Base-by-base conservation (phyloP, 2,113 vertebrate species). In the Galeopterus variegatus region DNA sequence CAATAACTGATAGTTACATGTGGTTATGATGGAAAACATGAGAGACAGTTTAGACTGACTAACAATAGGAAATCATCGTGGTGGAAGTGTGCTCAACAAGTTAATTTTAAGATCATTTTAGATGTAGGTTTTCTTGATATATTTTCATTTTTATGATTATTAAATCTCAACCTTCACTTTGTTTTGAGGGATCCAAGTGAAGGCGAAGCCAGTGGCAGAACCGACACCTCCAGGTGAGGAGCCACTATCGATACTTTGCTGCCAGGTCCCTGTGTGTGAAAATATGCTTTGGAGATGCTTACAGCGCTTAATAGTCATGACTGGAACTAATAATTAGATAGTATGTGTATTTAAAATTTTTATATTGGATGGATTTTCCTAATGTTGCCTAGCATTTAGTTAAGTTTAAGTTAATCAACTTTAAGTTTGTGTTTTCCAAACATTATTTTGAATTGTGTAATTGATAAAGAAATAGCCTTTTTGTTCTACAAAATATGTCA, bases 181-280 rank as follows among this genome's bases (percentile, higher is more conserved):
- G 98, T 98, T 99, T 99, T 99, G 99, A 99, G 99, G 99, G 99
- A 99, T 98, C 99, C 99, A 98, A 99, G 99, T 98, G 99, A 99
- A 99, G 99, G 99, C 88, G 99, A 99, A 99, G 99, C 99, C 99
- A 99, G 99, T 98, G 99, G 99, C 99, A 99, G 99, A 98, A 99
- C 99, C 95, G 99, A 99, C 98, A 98, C 99, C 94, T 99, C 99
- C 97, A 99, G 99, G 99, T 99, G 99, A 99, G 99, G 98, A 99
- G 98, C 94, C 98, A 97, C 97, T 94, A 97, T 98, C 97, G 95
- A 98, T 95, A 88, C 98, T 98, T 98, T 86, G 98, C 98, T 98
- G 97, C 96, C 82, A 97, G 98, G 96, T 92, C 97, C 88, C 98
- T 93, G 97, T 3, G 64, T 97, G 69, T 98, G 98, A 79, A 76